These are phyloP conservation scores for Pterobdella sp. DNA, from an alignment of 2,888 invertebrate genomes.

Conservation along the genomic window DNA sequence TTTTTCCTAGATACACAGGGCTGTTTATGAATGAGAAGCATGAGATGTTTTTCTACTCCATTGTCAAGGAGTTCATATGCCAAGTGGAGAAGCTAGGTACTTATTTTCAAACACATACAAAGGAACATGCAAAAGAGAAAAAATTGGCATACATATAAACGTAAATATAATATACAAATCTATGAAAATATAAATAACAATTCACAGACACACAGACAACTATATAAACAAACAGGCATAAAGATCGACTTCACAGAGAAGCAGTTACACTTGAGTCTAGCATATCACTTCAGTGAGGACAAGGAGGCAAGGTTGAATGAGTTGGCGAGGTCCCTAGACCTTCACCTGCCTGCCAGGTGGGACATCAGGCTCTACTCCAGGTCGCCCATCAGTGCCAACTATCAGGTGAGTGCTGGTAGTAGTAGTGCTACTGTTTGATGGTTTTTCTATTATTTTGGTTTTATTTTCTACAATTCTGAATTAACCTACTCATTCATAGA, in stretches of 20 bases:
- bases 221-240: constrained; percentile 39
- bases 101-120: no score
- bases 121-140: no score
- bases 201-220: no score
- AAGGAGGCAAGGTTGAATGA: constrained; percentile 66
- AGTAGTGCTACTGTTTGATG: background rate
- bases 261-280: constrained; percentile 76
- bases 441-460: background rate
- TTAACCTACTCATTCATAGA: no score
- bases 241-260: constrained; percentile 67
- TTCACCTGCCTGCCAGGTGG: constrained; percentile 65
- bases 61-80: constrained; percentile 64
- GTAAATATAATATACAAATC: no score
- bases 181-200: no score
- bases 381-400: constrained; percentile 54
- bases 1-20: constrained; percentile 71
- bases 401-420: constrained; percentile 41
- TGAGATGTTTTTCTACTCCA: constrained; percentile 69
- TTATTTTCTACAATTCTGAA: background rate
- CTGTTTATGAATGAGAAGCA: constrained; percentile 75
- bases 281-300: constrained; percentile 72
- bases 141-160: no score
- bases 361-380: constrained; percentile 78
- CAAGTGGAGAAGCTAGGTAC: constrained; percentile 14
- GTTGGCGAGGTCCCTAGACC: constrained; percentile 66